A percentile compares a stretch with the other conserved stretches of the same genome.
Conservation (phyloP, 1,140 invertebrate species). For the Caenorhabditis briggsae region DNA sequence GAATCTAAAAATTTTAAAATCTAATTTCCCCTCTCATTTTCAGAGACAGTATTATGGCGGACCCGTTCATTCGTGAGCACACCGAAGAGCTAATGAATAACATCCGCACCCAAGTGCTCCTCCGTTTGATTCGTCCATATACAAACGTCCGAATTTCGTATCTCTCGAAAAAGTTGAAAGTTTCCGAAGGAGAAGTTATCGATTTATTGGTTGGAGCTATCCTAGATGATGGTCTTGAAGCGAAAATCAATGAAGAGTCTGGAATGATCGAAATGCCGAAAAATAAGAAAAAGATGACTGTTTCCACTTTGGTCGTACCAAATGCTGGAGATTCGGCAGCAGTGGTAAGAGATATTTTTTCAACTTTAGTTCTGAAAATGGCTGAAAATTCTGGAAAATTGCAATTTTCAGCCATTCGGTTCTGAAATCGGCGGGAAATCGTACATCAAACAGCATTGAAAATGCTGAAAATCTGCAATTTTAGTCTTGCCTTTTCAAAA, state of each 20-base stretch:
- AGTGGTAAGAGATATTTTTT: neutral
- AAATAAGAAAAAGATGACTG: slow-evolving; percentile 23
- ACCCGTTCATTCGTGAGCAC: slow-evolving; percentile 98
- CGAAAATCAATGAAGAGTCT: slow-evolving; percentile 37
- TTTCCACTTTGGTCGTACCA: neutral
- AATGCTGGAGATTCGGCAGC: neutral
- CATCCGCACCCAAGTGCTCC: slow-evolving; percentile 96
- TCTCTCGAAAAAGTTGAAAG: slow-evolving; percentile 96
- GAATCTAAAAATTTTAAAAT: neutral
- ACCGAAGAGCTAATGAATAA: slow-evolving; percentile 97
- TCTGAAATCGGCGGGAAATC: too few relatives aligned
- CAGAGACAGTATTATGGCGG: slow-evolving; percentile 96
- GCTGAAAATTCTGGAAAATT: too few relatives aligned
- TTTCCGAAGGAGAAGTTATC: slow-evolving; percentile 94
- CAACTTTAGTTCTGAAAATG: too few relatives aligned
- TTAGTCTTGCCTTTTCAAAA: too few relatives aligned
- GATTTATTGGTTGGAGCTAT: slow-evolving; percentile 98
- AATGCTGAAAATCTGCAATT: too few relatives aligned
- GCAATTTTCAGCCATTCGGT: too few relatives aligned
- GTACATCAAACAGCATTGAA: too few relatives aligned
- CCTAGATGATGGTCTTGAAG: slow-evolving; percentile 83
- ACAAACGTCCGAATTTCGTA: slow-evolving; percentile 97
- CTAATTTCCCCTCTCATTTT: neutral
- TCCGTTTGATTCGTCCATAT: slow-evolving; percentile 97
- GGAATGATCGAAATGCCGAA: slow-evolving; percentile 56